Percentiles rank a stretch among this genome's conserved stretches.
Evolutionary conservation across 2,113 vertebrate species (phyloP).

Genomic region (Otocyon megalotis): DNA sequence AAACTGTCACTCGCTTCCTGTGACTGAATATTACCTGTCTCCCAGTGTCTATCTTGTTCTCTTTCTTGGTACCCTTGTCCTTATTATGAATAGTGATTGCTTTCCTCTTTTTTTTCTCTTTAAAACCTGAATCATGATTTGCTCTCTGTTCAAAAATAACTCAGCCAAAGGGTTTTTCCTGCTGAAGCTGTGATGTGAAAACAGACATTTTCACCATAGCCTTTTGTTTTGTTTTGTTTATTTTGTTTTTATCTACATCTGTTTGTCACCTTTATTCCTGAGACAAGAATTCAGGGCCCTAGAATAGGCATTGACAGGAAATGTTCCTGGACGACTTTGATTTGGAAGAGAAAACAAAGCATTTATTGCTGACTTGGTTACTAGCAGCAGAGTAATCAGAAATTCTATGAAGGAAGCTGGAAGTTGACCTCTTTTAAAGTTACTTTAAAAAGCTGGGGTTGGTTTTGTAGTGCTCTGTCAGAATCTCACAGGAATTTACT

Average conservation of each 20-base stretch:
- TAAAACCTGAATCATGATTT: neutral
- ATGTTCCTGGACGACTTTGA: neutral
- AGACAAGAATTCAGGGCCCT: neutral
- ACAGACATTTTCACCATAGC: neutral
- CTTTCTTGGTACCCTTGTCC: neutral
- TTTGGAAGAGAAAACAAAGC: slow-evolving; percentile 27
- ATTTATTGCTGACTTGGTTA: slow-evolving; percentile 22
- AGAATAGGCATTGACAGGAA: neutral
- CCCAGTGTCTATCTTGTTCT: neutral
- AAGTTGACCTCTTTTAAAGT: neutral
- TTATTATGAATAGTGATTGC: neutral
- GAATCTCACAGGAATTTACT: neutral
- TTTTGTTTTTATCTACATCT: neutral
- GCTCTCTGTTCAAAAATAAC: neutral
- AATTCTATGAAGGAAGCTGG: neutral
- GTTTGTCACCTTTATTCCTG: neutral
- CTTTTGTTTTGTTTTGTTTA: neutral
- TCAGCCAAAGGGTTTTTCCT: neutral
- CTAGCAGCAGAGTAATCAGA: slow-evolving; percentile 3
- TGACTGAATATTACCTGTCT: neutral
- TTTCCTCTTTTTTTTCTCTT: neutral
- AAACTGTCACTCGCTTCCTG: neutral
- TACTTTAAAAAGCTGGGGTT: neutral
- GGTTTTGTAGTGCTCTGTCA: slow-evolving; percentile 27
- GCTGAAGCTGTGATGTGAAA: neutral